Conservation (phyloP, 2,888 invertebrate species). For the Troides helena region DNA sequence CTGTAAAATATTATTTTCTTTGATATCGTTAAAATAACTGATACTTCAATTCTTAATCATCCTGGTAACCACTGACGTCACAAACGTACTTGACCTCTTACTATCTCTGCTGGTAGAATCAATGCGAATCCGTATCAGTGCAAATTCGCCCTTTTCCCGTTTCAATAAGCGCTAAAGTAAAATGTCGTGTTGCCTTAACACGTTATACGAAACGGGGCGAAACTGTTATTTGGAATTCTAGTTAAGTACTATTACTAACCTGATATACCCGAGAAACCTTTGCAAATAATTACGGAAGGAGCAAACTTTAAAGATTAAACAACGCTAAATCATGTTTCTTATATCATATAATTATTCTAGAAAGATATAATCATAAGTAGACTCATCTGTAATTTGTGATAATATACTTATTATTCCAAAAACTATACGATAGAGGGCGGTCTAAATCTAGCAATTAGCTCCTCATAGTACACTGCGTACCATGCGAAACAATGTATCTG, state of each 20-base stretch:
- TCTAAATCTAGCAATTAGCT: too few species aligned
- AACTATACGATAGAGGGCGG: too few species aligned
- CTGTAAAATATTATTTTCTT: neutral
- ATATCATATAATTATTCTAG: too few species aligned
- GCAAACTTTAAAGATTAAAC: neutral
- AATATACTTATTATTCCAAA: too few species aligned
- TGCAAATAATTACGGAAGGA: neutral
- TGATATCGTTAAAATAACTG: neutral
- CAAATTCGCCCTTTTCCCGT: slow-evolving; percentile 1
- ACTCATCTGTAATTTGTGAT: too few species aligned
- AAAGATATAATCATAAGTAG: too few species aligned
- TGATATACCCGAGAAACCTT: neutral
- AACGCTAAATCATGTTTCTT: too few species aligned
- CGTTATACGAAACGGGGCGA: neutral
- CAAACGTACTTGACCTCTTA: slow-evolving; percentile 39
- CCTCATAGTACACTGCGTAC: too few species aligned
- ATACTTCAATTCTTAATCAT: slow-evolving; percentile 37
- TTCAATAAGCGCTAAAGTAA: neutral
- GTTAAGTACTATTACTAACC: neutral
- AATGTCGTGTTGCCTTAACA: neutral
- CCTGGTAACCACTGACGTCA: slow-evolving; percentile 45
- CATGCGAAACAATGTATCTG: too few species aligned
- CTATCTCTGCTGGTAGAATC: slow-evolving; percentile 35
- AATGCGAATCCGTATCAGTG: neutral
- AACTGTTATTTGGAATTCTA: slow-evolving; percentile 1